A percentile compares a stretch with the other conserved stretches of the same genome.
These are phyloP conservation scores for Falco columbarius DNA, from an alignment of 2,797 vertebrate genomes.

Conservation along the genomic window DNA sequence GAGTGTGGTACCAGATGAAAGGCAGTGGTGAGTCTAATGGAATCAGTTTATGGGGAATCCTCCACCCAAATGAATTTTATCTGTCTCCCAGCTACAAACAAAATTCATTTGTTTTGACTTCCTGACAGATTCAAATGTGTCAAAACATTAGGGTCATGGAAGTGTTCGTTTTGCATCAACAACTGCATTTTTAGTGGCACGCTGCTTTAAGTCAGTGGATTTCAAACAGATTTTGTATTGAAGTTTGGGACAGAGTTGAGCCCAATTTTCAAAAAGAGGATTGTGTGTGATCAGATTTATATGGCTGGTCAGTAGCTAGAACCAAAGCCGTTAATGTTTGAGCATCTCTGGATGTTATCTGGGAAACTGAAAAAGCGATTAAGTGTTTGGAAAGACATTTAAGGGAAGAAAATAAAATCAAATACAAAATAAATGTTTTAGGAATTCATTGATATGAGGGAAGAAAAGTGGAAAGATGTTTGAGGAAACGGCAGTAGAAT, in stretches of 20 bases:
- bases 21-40: neutral
- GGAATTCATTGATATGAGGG: neutral
- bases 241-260: constrained; percentile 6
- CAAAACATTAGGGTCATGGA: neutral
- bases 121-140: constrained; percentile 18
- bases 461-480: neutral
- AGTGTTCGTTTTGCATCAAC: neutral
- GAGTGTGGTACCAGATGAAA: constrained; percentile 24
- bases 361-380: constrained; percentile 23
- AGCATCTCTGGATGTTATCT: constrained; percentile 27
- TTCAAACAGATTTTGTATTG: constrained; percentile 50
- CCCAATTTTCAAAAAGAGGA: constrained; percentile 10
- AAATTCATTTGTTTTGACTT: constrained; percentile 47
- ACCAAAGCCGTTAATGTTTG: constrained; percentile 37
- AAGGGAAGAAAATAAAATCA: constrained; percentile 8
- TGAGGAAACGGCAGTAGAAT: neutral
- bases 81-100: constrained; percentile 22
- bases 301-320: constrained; percentile 34
- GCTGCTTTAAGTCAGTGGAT: constrained; percentile 12
- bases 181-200: neutral
- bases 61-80: constrained; percentile 16
- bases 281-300: constrained; percentile 54
- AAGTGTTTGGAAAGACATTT: constrained; percentile 26
- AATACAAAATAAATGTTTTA: neutral
- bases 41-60: constrained; percentile 17